Evolutionary conservation across 2,888 invertebrate species (phyloP).

Genomic region (Chalcosyrphus nemorum): DNA sequence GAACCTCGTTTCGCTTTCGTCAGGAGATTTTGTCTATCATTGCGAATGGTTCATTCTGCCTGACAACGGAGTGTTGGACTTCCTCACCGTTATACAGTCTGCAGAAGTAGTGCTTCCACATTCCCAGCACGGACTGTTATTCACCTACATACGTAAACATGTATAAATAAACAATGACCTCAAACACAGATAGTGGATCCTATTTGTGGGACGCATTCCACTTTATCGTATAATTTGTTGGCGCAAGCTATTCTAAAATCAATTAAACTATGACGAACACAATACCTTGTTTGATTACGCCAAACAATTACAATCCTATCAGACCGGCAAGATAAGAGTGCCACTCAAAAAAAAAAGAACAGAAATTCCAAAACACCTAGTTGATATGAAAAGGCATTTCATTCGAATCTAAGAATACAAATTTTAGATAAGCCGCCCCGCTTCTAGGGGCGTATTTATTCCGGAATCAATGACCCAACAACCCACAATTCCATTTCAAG

Average conservation of each 20-base stretch:
- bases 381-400: background rate
- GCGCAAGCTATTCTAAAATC: background rate
- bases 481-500: conserved; percentile 24
- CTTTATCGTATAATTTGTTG: background rate
- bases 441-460: conserved; percentile 19
- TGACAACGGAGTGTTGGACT: too few relatives aligned
- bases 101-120: too few relatives aligned
- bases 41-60: too few relatives aligned
- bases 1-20: too few relatives aligned
- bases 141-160: too few relatives aligned
- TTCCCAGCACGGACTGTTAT: too few relatives aligned
- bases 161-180: background rate
- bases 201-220: background rate
- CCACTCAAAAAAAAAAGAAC: background rate
- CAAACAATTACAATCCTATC: conserved; percentile 30
- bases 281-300: conserved; percentile 6
- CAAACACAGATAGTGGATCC: background rate
- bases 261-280: background rate
- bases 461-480: conserved; percentile 35
- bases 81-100: too few relatives aligned
- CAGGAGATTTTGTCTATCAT: too few relatives aligned
- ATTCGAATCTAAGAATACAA: background rate
- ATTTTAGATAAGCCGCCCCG: conserved; percentile 8
- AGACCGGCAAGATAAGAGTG: conserved; percentile 13
- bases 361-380: conserved; percentile 10